Base-by-base conservation (phyloP, 2,888 invertebrate species). In the Epirrhoe tristata region DNA sequence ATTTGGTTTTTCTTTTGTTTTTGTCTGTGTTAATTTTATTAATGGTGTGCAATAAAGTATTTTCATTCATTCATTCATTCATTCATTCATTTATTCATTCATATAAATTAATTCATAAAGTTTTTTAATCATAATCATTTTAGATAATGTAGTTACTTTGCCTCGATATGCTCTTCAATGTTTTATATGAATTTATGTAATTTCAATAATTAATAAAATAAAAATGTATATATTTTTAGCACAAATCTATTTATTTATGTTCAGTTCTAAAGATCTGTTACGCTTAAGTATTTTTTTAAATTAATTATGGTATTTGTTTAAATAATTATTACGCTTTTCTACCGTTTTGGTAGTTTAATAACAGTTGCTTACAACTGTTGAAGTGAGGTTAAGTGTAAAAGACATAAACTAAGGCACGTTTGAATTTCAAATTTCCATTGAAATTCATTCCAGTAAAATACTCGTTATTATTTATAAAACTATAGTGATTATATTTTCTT, bases 371-470 rank as follows among this genome's bases (percentile, higher is more conserved):
- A 5, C 24, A 6, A 36, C 7, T 17, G 36, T 59, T 39, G 7
- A 24, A 32, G 6, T 60, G 52, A 8, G 12, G 53, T 53, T 58
- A 31, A 6, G 14, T 48, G 54, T 50, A 55, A 58, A 58, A 59
- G 54, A 54, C 60, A 61, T 32, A 36, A 64, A 52, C n/a, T 36
- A 74, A 73, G 59, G 66, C 66, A 58, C 50, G 62, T 77, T 79
- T 50, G 60, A n/a, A n/a, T n/a, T n/a, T n/a, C n/a, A n/a, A 52
- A 60, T 65, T 65, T 65, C 51, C 6, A 56, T 61, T 50, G 7
- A 31, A 54, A 39, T 78, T 80, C 79, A 84, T 85, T 84, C 84
- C 86, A 81, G 54, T 39, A 43, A 69, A 83, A 84, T 86, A 84
- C 83, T 85, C 85, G 77, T 79, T 79, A 74, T 51, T 74, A 72